These are phyloP conservation scores for Hyles lineata DNA, from an alignment of 2,888 invertebrate genomes.

Conservation along the genomic window DNA sequence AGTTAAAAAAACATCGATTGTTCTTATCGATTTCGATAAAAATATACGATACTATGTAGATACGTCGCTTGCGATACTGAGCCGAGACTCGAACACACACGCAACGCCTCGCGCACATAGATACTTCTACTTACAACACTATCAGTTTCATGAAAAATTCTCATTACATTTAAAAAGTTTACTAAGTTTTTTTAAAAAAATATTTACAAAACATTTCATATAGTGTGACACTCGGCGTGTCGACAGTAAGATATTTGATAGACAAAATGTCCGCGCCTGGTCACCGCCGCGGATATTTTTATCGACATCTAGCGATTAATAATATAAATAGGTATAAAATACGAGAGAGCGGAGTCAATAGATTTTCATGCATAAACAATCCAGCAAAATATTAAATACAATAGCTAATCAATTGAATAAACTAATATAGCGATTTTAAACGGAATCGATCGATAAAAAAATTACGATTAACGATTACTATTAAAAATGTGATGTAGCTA, in stretches of 20 bases:
- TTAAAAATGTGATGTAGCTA: constrained; percentile 12
- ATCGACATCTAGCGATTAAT: constrained; percentile 17
- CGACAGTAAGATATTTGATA: not conserved
- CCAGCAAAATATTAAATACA: not conserved
- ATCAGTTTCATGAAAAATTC: constrained; percentile 55
- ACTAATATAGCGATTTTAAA: not conserved
- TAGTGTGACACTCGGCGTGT: constrained; percentile 4
- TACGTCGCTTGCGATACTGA: constrained; percentile 7
- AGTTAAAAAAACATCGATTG: constrained; percentile 10
- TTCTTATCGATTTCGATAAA: constrained; percentile 12
- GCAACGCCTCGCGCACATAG: constrained; percentile 37
- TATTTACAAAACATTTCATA: constrained; percentile 65
- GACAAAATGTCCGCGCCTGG: constrained; percentile 16
- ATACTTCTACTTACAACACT: constrained; percentile 52
- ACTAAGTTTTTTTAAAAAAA: constrained; percentile 61
- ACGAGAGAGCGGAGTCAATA: constrained; percentile 5
- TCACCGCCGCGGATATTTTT: constrained; percentile 18
- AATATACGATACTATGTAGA: constrained; percentile 6
- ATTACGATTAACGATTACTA: not conserved
- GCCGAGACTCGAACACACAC: constrained; percentile 39
- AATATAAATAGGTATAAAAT: not conserved
- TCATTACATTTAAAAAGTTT: constrained; percentile 60
- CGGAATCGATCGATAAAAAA: not conserved
- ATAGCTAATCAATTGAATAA: constrained; percentile 1
- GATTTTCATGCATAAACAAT: not conserved